Base-by-base conservation (phyloP, 1,140 invertebrate species). In the Andricus grossulariae region DNA sequence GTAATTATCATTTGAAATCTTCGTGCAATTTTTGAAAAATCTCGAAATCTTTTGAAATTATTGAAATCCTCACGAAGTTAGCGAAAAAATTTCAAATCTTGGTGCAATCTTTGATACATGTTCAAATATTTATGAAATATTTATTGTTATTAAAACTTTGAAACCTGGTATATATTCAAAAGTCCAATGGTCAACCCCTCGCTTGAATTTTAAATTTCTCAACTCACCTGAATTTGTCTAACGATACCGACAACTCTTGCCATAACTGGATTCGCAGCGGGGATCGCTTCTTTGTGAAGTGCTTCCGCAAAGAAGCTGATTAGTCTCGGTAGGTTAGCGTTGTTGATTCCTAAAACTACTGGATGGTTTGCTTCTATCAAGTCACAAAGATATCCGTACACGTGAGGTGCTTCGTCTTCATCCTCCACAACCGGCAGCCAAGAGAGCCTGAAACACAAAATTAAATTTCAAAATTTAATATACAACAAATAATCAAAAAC, bases 351-450 rank as follows among this genome's bases (percentile, higher is more conserved):
- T 84, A 99, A 91, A 60, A 99, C 94, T 52, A 95, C 91, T 6
- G 96, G 95, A 92, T 99, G 96, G 89, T 99, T 98, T 77, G 93
- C 93, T 92, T 99, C 97, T 72, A 99, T 96, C 51, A 99, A 92
- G 92, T 99, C 97, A 92, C 98, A 99, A 45, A 99, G 92, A 91
- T 99, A 98, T 75, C 95, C 95, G 90, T 99, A 99, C 51, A 99
- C 96, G 88, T 98, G 96, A 70, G 96, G 95, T 73, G 97, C 96
- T 92, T 99, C 99, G 84, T 99, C 99, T 25, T 95, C 94, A 91
- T 99, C 99, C 90, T 99, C 98, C 80, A 95, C 95, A 16, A 99
- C 96, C 39, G 99, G 99, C 82, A 99, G 92, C 98, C 98, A 99
- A 75, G 94, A 95, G 71, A 99, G 93, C 95, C 95, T 95, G 76